Percentiles rank a stretch among this genome's conserved stretches.
Evolutionary conservation across 2,888 invertebrate genomes (phyloP).

Genomic region (Ophion slaviceki): DNA sequence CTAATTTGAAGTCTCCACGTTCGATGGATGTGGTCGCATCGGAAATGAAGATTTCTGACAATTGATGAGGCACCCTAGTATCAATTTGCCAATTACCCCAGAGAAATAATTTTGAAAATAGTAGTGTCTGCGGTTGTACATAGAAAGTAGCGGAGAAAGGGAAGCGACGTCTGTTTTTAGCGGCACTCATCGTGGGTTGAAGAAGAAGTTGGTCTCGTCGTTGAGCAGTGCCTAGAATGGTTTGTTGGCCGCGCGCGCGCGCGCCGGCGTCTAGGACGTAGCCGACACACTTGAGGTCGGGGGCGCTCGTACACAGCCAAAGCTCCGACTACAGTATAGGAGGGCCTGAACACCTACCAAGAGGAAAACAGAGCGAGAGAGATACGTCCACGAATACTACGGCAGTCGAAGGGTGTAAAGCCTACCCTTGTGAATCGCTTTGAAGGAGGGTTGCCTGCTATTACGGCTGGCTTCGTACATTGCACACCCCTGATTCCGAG

Average conservation of each 20-base stretch:
- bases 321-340: constrained; percentile 8
- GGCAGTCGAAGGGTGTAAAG: constrained; percentile 73
- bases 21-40: too few relatives aligned
- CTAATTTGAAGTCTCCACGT: too few relatives aligned
- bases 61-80: too few relatives aligned
- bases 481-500: constrained; percentile 83
- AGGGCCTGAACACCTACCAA: neutral
- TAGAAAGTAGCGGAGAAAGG: neutral
- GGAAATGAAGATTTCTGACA: too few relatives aligned
- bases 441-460: constrained; percentile 76
- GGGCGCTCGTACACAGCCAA: neutral
- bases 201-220: constrained; percentile 35
- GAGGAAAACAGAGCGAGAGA: constrained; percentile 12
- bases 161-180: constrained; percentile 24
- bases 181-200: constrained; percentile 5
- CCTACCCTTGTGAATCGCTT: constrained; percentile 80
- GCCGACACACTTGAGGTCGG: constrained; percentile 22
- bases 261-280: constrained; percentile 51
- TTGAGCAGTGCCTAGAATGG: constrained; percentile 31
- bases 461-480: constrained; percentile 79
- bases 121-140: neutral
- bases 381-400: constrained; percentile 46
- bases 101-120: neutral
- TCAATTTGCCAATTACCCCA: neutral
- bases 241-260: constrained; percentile 53